Evolutionary conservation across 1,140 invertebrate species (phyloP), one percentile per base, ranked within the genome.

Genomic region (Cydia strobilella): DNA sequence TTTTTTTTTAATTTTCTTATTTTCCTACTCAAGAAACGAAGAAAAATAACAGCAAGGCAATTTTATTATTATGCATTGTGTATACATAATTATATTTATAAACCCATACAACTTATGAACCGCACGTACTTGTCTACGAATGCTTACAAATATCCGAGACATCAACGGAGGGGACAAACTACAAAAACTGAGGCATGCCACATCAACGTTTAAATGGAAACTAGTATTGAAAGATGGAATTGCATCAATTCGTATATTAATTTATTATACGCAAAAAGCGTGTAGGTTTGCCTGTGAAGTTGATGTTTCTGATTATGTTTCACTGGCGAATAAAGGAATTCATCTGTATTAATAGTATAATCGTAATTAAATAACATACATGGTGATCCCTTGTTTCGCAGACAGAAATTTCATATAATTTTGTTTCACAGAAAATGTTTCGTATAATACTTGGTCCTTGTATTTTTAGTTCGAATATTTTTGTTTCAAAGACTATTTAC

Each of bases 161-260:
- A 23, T 59, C 6, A 23, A 69, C 65, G 39, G 9, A 69, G 35
- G 5, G 31, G 27, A 18, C 31, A 9, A 3, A 35, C 63, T 2
- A 42, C 65, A 69, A 69, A 69, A 69, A 69, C 65, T 18, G 23
- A 69, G 31, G 65, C 2, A 35, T 35, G 31, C 65, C 54, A 35
- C 65, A 69, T 69, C 65, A 69, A 69, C 31, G 31, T 69, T 69
- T 35, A 69, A 69, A 69, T 69, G 65, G 65, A 69, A 69, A 69
- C 65, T 69, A 69, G 65, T 39, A 35, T 69, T 69, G 65, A 69
- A 69, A 39, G 65, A 69, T 20, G 65, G 27, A 7, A 69, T 69
- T 69, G 31, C 65, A 35, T 18, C 15, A 69, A 69, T 69, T 39
- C 65, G 31, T 69, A 35, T 69, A 69, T 69, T 35, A 69, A 69